phyloP scores from a whole-genome alignment of 2,888 invertebrate species.

The Drosophila meridionalis region DNA sequence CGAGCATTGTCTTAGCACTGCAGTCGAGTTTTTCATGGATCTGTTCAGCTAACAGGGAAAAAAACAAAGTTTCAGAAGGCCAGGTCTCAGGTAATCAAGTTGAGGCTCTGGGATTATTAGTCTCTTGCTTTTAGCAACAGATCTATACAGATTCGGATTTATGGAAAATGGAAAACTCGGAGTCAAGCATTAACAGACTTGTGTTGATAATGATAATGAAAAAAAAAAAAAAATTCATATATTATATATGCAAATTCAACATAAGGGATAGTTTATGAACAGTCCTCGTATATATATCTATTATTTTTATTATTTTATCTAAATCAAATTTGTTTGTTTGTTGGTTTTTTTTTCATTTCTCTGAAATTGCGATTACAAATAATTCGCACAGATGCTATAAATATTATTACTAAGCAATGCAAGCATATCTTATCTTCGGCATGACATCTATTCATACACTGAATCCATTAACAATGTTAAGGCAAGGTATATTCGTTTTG shows the following conservation, averaged over 20 bases:
- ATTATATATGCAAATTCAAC: not conserved
- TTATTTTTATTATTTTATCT: not conserved
- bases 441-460: slow-evolving; percentile 3
- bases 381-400: not conserved
- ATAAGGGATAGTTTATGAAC: not conserved
- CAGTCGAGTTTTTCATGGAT: not conserved
- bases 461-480: not conserved
- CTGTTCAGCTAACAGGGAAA: not conserved
- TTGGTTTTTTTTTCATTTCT: not conserved
- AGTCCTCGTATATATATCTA: not conserved
- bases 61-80: not conserved
- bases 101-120: no score
- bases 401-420: slow-evolving; percentile 6
- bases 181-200: no score
- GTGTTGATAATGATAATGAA: no score
- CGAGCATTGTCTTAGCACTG: not conserved
- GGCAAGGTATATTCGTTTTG: not conserved
- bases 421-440: slow-evolving; percentile 31
- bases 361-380: not conserved
- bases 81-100: no score
- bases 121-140: no score
- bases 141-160: no score
- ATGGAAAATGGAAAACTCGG: no score
- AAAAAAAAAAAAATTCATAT: no score
- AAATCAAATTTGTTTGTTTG: not conserved